Conservation (phyloP, 2,113 vertebrate species). For the Labeo rohita region DNA sequence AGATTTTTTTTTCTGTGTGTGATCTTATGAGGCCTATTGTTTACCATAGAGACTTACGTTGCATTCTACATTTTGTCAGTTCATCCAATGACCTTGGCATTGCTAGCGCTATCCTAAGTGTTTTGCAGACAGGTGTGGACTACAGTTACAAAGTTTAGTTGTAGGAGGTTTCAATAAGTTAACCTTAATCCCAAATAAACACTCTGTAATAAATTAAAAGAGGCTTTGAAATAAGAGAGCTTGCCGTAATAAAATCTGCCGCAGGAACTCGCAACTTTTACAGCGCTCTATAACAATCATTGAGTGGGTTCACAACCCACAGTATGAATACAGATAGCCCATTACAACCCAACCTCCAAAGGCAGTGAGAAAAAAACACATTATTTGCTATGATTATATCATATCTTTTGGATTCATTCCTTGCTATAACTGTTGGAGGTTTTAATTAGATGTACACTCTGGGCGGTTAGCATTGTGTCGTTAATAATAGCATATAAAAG, state of each 20-base stretch:
- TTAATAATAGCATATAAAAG: slow-evolving; percentile 81
- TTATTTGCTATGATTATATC: slow-evolving; percentile 77
- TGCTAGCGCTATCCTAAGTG: background rate
- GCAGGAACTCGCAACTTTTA: slow-evolving; percentile 61
- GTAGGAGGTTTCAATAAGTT: slow-evolving; percentile 13
- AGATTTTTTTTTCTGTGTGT: background rate
- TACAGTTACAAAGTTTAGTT: slow-evolving; percentile 2
- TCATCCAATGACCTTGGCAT: background rate
- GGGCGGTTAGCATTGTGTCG: slow-evolving; percentile 68
- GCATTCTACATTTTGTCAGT: background rate
- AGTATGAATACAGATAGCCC: slow-evolving; percentile 62
- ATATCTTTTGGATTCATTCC: slow-evolving; percentile 72
- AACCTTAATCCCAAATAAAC: slow-evolving; percentile 42
- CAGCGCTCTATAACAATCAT: slow-evolving; percentile 61
- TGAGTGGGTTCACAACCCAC: slow-evolving; percentile 65
- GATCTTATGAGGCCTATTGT: background rate
- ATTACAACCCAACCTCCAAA: slow-evolving; percentile 63
- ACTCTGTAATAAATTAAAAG: slow-evolving; percentile 43
- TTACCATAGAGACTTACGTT: background rate
- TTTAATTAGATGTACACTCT: slow-evolving; percentile 76
- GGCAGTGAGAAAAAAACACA: slow-evolving; percentile 68
- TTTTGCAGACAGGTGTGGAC: background rate
- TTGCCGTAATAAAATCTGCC: slow-evolving; percentile 33
- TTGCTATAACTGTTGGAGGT: slow-evolving; percentile 70
- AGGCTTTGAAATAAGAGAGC: slow-evolving; percentile 37